Base-by-base conservation (phyloP, 2,113 vertebrate species). In the Coracopsis vasa region DNA sequence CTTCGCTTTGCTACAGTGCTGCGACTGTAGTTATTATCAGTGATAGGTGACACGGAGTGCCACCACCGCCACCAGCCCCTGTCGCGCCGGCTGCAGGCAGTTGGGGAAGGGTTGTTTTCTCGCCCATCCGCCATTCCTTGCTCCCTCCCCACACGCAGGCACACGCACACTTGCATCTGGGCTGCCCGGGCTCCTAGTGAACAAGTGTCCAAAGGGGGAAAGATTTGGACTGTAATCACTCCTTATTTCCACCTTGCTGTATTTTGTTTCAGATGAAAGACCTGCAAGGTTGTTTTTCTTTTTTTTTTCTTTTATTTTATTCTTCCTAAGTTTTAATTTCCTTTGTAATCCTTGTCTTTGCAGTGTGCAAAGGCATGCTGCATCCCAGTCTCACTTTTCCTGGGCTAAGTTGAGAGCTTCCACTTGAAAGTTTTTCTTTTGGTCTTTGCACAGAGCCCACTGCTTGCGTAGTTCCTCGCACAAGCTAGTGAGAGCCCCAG, bases 361-460 rank as follows among this genome's bases (percentile, higher is more conserved):
- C 41, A 56, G 31, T 1, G 1, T 88, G 88, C 62, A 24, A 58
- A 77, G 25, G 44, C 53, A 25, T 23, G 16, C 19, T 13, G 5
- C 45, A n/a, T 50, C 58, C 74, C 84, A 7, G 14, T 2, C 17
- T 92, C 31, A 7, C 61, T 85, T 83, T 65, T 64, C 51, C 45
- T 51, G 72, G 37, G 33, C 64, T 78, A 65, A 89, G 88, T 15
- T 84, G 62, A 78, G 74, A 62, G 48, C 54, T 92, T 80, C 90
- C 64, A 89, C 86, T 87, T 53, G 20, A 87, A 96, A 95, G 93
- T 95, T 95, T 88, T 80, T 64, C 77, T 85, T 84, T 58, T 20
- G 29, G 21, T 61, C 61, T 72, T n/a, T n/a, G 51, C 86, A 2
- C 3, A 60, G 67, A 90, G 60, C 44, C 45, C 23, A 7, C 50